These are phyloP conservation scores for Folsomia manolachei DNA, from an alignment of 2,888 invertebrate genomes.

Conservation along the genomic window DNA sequence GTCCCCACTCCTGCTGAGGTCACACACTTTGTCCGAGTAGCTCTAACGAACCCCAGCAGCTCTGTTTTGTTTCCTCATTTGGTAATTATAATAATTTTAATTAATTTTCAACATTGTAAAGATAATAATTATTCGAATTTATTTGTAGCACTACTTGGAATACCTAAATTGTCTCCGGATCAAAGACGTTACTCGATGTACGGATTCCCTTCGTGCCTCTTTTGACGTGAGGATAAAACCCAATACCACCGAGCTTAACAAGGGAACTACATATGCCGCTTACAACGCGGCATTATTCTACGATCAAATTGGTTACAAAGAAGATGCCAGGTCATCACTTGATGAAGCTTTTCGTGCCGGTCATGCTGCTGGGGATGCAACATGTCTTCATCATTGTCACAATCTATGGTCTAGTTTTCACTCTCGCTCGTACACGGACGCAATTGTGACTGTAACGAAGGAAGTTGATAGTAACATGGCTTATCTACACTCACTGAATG, in stretches of 20 bases:
- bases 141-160: slow-evolving; percentile 78
- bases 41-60: not conserved
- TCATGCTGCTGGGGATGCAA: slow-evolving; percentile 43
- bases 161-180: slow-evolving; percentile 84
- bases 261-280: slow-evolving; percentile 46
- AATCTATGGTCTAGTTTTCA: slow-evolving; percentile 46
- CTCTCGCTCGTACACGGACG: slow-evolving; percentile 41
- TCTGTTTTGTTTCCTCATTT: not conserved
- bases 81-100: too few species aligned
- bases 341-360: slow-evolving; percentile 48
- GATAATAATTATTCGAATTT: slow-evolving; percentile 25
- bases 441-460: slow-evolving; percentile 33
- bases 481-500: slow-evolving; percentile 41
- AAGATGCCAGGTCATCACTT: slow-evolving; percentile 41
- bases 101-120: too few species aligned
- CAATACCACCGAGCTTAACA: slow-evolving; percentile 43
- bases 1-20: not conserved
- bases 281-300: slow-evolving; percentile 48
- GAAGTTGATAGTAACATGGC: slow-evolving; percentile 46
- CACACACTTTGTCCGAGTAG: not conserved
- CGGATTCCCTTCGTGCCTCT: slow-evolving; percentile 41
- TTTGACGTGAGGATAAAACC: slow-evolving; percentile 47
- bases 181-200: slow-evolving; percentile 60
- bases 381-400: slow-evolving; percentile 47
- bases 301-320: slow-evolving; percentile 40